Evolutionary conservation across 37 sponge, comb jelly and placozoan species (phyloP), one percentile per base, ranked within the genome.

Genomic region (Axinella damicornis): DNA sequence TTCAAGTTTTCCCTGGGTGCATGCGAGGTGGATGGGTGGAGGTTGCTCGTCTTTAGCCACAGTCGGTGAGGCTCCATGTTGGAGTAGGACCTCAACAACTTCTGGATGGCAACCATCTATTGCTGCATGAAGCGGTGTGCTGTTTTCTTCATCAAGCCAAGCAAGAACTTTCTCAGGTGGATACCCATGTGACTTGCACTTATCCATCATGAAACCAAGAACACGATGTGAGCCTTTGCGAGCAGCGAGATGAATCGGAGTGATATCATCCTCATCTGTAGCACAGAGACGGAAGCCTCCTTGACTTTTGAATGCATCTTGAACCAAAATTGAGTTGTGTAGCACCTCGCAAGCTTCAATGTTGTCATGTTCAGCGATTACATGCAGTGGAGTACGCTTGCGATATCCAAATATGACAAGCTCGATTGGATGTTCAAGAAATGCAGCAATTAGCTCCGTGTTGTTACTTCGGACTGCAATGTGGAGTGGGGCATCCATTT

Each of bases 71-170:
- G 94, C 96, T 33, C 94, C 94, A 75, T 83, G 74, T 64, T 80
- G 72, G 13, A 92, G 68, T 2, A 96, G 80, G 17, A 96, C 91
- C 65, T 87, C 77, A 19, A 96, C 94, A 18, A 93, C 88, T 37
- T 85, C 79, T 22, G 57, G 31, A 40, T 96, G 79, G 24, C 96
- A 88, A 35, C 88, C 94, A 74, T 90, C 94, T 16, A 96, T 82
- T 24, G 96, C 96, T 54, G 88, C 82, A 66, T 96, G 94, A 33
- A 96, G 81, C 31, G 96, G 96, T 33, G 96, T 96, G 69, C 82
- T 87, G 67, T 96, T 95, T 74, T 95, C 95, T 39, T 89, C 88
- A 64, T 91, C 89, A 6, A 95, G 69, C 58, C 91, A 92, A 0
- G 57, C 28, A 19, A 95, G 57, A 0, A 95, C 59, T 22, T 14